Evolutionary conservation across 1,140 invertebrate genomes (phyloP).

Genomic region (Drosophila virilis): DNA sequence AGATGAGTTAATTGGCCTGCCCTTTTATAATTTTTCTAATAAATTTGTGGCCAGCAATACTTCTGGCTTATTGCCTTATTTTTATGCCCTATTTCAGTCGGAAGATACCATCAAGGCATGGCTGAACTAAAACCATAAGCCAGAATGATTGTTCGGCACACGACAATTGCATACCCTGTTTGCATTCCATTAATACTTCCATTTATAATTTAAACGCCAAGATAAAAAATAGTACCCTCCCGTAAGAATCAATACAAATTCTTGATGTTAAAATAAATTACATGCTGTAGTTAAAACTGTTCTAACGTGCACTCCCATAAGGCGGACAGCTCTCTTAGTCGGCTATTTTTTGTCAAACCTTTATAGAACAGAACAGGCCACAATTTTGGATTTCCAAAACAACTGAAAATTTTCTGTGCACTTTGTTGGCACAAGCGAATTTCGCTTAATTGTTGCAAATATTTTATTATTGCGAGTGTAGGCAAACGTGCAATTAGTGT

Average conservation of each 20-base stretch:
- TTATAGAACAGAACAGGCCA: neutral
- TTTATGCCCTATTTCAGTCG: neutral
- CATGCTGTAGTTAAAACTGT: too few species aligned
- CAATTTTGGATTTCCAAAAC: neutral
- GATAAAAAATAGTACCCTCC: neutral
- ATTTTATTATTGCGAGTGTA: constrained; percentile 69
- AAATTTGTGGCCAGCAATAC: neutral
- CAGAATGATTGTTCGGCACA: neutral
- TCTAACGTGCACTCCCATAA: too few species aligned
- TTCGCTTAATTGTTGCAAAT: constrained; percentile 75
- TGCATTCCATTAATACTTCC: too few species aligned
- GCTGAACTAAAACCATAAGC: neutral
- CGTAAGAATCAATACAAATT: too few species aligned
- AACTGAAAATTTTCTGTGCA: constrained; percentile 28
- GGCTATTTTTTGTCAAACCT: neutral
- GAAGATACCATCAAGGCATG: neutral
- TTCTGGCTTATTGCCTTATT: too few species aligned
- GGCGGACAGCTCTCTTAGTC: too few species aligned
- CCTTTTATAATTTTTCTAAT: constrained; percentile 45
- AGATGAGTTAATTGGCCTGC: constrained; percentile 38
- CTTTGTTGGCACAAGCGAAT: constrained; percentile 44
- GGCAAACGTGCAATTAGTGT: constrained; percentile 68
- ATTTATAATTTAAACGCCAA: neutral
- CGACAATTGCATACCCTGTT: neutral
- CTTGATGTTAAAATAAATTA: too few species aligned